Conservation (phyloP, 53 echinoderm and acorn worm species). For the Apostichopus leukothele region DNA sequence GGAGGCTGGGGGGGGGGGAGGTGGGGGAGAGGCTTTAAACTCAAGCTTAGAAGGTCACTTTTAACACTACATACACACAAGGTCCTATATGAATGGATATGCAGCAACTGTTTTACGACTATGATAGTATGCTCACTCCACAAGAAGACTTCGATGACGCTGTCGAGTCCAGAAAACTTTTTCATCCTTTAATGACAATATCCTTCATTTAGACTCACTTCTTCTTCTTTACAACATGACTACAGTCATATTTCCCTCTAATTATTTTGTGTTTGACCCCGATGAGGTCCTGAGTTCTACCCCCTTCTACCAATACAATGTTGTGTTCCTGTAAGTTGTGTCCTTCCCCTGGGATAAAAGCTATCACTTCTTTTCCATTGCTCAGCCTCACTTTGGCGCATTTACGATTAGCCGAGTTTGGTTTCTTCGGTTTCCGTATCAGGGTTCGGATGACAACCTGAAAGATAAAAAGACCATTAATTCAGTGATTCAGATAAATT, state of each 20-base stretch:
- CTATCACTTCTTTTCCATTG: conserved; percentile 85
- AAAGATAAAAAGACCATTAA: neutral
- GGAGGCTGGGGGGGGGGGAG: neutral
- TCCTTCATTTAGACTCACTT: conserved; percentile 13
- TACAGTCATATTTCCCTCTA: conserved; percentile 93
- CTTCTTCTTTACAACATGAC: conserved; percentile 87
- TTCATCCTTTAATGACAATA: neutral
- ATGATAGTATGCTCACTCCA: neutral
- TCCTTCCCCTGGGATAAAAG: conserved; percentile 90
- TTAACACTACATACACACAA: too few species aligned
- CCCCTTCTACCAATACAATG: conserved; percentile 93
- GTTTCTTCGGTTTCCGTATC: conserved; percentile 95
- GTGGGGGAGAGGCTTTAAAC: neutral
- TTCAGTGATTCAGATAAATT: too few species aligned
- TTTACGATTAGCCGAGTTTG: conserved; percentile 91
- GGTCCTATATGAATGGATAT: too few species aligned
- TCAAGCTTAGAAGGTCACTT: too few species aligned
- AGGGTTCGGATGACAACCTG: conserved; percentile 76
- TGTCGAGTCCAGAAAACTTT: neutral
- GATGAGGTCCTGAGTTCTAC: conserved; percentile 85
- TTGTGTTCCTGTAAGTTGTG: conserved; percentile 95
- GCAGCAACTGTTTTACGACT: neutral
- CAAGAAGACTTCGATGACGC: neutral
- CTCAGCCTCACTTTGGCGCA: conserved; percentile 86
- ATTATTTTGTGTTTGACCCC: conserved; percentile 91